A percentile compares a stretch with the other conserved stretches of the same genome.
Conservation (phyloP, 2,888 invertebrate species). For the Archaeoteleia sp. region DNA sequence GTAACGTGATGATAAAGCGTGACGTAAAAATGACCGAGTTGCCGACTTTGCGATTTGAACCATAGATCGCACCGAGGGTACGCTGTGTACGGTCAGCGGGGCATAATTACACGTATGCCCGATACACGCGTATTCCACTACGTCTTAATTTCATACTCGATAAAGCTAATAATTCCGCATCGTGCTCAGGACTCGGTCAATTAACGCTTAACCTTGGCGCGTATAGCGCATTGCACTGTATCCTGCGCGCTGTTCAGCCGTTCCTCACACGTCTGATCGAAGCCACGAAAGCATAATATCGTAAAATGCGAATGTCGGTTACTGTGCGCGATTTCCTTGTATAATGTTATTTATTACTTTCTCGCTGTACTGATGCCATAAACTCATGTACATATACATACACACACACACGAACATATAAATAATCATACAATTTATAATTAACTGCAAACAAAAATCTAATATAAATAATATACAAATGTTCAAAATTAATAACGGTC, state of each 20-base stretch:
- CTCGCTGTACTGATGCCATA: too few relatives aligned
- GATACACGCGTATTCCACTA: slow-evolving; percentile 45
- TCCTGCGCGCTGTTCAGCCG: slow-evolving; percentile 1
- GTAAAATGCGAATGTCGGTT: slow-evolving; percentile 32
- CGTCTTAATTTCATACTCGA: slow-evolving; percentile 71
- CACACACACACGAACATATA: too few relatives aligned
- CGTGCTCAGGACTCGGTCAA: slow-evolving; percentile 57
- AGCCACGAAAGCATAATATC: slow-evolving; percentile 19
- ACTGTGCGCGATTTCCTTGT: slow-evolving; percentile 17
- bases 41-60: slow-evolving; percentile 45
- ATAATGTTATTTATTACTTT: background rate
- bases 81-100: slow-evolving; percentile 35
- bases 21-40: slow-evolving; percentile 48
- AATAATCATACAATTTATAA: too few relatives aligned
- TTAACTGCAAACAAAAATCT: too few relatives aligned
- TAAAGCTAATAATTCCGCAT: slow-evolving; percentile 66
- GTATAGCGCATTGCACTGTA: slow-evolving; percentile 39
- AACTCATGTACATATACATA: too few relatives aligned
- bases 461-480: too few relatives aligned
- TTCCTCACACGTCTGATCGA: slow-evolving; percentile 13
- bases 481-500: too few relatives aligned
- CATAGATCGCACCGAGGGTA: slow-evolving; percentile 39
- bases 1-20: slow-evolving; percentile 33
- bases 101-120: slow-evolving; percentile 33
- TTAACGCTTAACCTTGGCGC: slow-evolving; percentile 63